These are phyloP conservation scores for Cossypha polioptera DNA, from an alignment of 2,797 vertebrate genomes.

Conservation along the genomic window DNA sequence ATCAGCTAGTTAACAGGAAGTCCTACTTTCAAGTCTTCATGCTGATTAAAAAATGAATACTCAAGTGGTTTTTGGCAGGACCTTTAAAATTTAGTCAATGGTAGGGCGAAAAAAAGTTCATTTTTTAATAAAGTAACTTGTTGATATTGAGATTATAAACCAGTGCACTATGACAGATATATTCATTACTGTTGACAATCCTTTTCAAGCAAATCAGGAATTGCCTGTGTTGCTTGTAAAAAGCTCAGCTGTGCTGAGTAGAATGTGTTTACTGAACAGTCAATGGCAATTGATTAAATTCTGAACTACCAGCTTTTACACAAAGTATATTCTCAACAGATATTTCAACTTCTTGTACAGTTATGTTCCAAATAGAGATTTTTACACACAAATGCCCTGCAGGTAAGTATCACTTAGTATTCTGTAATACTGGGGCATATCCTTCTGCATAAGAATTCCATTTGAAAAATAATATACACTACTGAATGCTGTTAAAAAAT, in stretches of 20 bases:
- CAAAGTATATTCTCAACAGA: neutral
- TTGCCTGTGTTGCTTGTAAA: neutral
- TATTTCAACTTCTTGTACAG: neutral
- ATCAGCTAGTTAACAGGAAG: neutral
- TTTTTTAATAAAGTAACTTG: neutral
- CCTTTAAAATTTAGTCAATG: neutral
- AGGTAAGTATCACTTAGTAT: neutral
- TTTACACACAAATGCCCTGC: neutral
- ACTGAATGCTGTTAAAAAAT: neutral
- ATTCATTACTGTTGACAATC: neutral
- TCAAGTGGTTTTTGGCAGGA: neutral
- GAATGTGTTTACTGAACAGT: neutral
- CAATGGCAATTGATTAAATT: neutral
- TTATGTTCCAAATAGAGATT: neutral
- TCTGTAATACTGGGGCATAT: neutral
- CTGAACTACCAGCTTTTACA: neutral
- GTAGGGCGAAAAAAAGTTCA: neutral
- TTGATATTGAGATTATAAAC: neutral
- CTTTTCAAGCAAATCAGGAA: neutral
- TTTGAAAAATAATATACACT: neutral
- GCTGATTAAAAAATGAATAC: neutral
- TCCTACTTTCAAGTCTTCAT: neutral
- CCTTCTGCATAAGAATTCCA: neutral
- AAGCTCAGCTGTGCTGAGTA: neutral
- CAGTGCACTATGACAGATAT: neutral